phyloP scores from a whole-genome alignment of 2,888 invertebrate species.

The Agrenia bidenticulata region DNA sequence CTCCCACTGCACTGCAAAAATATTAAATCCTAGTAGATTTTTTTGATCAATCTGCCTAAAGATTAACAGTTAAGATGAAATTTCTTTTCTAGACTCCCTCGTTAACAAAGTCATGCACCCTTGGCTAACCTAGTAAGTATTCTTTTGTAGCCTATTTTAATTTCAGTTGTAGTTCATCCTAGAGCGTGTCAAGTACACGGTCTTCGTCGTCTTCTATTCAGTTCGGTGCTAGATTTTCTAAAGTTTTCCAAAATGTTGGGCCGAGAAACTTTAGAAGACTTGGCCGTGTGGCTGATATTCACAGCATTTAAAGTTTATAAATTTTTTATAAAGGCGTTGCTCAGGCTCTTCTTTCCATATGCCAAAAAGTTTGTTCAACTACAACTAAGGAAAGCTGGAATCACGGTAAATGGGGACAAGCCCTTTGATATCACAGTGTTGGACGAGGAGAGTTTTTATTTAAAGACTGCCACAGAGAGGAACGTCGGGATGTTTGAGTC shows the following conservation, averaged over 20 bases:
- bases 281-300: slow-evolving; percentile 8
- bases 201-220: no score
- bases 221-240: no score
- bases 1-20: no score
- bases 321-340: background rate
- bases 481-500: slow-evolving; percentile 26
- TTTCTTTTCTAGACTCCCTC: no score
- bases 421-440: slow-evolving; percentile 31
- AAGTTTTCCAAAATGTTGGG: background rate
- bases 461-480: slow-evolving; percentile 22
- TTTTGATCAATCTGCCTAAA: no score
- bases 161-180: no score
- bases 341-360: background rate
- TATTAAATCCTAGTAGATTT: no score
- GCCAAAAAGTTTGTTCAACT: background rate
- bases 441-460: slow-evolving; percentile 26
- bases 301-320: background rate
- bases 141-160: no score
- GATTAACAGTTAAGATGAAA: no score
- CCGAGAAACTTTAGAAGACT: background rate
- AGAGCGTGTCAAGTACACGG: no score
- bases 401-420: slow-evolving; percentile 29
- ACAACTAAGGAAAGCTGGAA: background rate
- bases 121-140: no score
- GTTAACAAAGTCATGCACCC: no score